Evolutionary conservation across 2,888 invertebrate genomes (phyloP), one percentile per base, ranked within the genome.

Genomic region (Drosophila kokeensis): DNA sequence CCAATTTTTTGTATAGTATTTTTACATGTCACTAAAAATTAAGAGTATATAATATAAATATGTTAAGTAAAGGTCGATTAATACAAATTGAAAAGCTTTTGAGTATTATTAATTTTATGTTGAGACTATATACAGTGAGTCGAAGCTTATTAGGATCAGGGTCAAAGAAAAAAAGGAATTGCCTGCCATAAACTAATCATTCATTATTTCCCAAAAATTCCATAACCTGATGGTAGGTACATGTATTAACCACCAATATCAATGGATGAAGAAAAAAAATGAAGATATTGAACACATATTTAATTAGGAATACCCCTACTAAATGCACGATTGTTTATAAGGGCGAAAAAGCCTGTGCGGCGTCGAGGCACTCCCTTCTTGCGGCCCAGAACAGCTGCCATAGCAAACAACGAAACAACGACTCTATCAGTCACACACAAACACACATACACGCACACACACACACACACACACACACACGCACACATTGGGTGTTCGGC

Each of bases 311-410:
- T 66, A 72, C 77, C 75, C 72, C 53, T 70, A 61, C 57, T 48
- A 42, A 30, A 1, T 45, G 7, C 13, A 27, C 4, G 21, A 29
- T 8, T 29, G 30, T 29, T 45, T 21, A 55, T 59, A 30, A 21
- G 15, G 15, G 24, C 45, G 7, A 15, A 8, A 24, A 15, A 8
- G 45, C 4, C 52, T 64, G 30, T 40, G 61, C 36, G 69, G 57
- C 32, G 45, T 55, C 18, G 38, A 24, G 73, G 36, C 66, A 53
- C 63, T 53, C 70, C 70, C 66, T 40, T 57, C 66, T 66, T 53
- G 52, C 53, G 53, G 69, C 42, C 52, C 40, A 52, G 55, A 65
- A 66, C 79, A 79, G 77, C 81, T 81, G 85, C 67, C 85, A 79
- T 73, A 82, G 79, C 73, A 72, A 87, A 74, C 52, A 70, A 30